A percentile compares a stretch with the other conserved stretches of the same genome.
Evolutionary conservation across 2,888 invertebrate species (phyloP).

Genomic region (Baccha elongata): DNA sequence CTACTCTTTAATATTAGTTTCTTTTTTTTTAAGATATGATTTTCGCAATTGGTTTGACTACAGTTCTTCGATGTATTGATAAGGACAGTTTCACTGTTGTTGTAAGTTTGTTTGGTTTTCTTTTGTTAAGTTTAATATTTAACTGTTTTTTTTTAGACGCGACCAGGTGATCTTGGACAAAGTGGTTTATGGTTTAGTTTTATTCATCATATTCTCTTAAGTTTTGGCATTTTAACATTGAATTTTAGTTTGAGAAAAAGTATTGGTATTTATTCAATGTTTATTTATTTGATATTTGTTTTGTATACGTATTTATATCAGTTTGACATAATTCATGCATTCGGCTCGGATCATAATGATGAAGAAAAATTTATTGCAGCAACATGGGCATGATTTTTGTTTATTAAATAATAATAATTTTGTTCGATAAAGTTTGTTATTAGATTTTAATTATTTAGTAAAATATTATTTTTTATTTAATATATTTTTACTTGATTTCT

Average conservation of each 20-base stretch:
- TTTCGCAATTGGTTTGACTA: slow-evolving; percentile 51
- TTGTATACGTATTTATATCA: slow-evolving; percentile 41
- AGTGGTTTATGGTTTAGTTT: slow-evolving; percentile 44
- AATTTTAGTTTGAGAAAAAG: slow-evolving; percentile 54
- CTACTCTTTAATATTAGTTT: neutral
- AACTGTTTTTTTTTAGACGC: slow-evolving; percentile 23
- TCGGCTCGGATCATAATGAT: slow-evolving; percentile 65
- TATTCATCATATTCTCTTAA: slow-evolving; percentile 41
- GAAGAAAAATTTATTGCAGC: slow-evolving; percentile 32
- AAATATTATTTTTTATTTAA: no score
- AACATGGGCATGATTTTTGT: slow-evolving; percentile 2
- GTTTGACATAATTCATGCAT: slow-evolving; percentile 62
- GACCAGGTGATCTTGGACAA: slow-evolving; percentile 36
- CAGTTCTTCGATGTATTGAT: slow-evolving; percentile 28
- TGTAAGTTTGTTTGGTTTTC: slow-evolving; percentile 3
- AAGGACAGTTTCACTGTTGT: neutral
- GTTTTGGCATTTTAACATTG: slow-evolving; percentile 22
- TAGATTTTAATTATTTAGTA: no score
- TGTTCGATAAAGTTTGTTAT: neutral
- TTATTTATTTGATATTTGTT: slow-evolving; percentile 51
- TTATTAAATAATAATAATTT: neutral
- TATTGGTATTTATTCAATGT: slow-evolving; percentile 49
- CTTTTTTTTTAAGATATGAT: slow-evolving; percentile 17
- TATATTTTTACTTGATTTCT: no score
- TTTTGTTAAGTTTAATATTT: neutral